These are phyloP conservation scores for Spicauda simplicius DNA, from an alignment of 2,888 invertebrate species.

Conservation along the genomic window DNA sequence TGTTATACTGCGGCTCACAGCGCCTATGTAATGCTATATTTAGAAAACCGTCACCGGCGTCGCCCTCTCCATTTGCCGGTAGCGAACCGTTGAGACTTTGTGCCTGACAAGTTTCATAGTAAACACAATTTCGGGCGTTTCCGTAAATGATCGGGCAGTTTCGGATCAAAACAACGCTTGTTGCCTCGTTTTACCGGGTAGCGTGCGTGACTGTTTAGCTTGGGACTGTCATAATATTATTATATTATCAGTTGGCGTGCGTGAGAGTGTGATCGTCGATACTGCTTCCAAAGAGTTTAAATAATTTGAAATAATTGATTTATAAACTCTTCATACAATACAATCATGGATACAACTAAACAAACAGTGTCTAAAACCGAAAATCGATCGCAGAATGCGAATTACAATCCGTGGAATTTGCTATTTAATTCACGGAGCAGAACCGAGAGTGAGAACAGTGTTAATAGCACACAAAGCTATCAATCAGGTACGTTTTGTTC, in stretches of 20 bases:
- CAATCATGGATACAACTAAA: slow-evolving; percentile 66
- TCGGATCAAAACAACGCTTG: slow-evolving; percentile 74
- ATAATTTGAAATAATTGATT: slow-evolving; percentile 6
- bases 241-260: slow-evolving; percentile 62
- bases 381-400: slow-evolving; percentile 54
- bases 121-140: slow-evolving; percentile 65
- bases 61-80: slow-evolving; percentile 15
- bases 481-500: slow-evolving; percentile 60
- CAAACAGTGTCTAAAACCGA: slow-evolving; percentile 59
- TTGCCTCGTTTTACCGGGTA: slow-evolving; percentile 43
- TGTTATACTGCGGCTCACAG: too few species aligned
- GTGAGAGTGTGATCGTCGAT: slow-evolving; percentile 50
- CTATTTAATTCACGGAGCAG: slow-evolving; percentile 70
- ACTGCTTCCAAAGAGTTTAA: slow-evolving; percentile 1
- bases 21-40: slow-evolving; percentile 23
- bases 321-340: slow-evolving; percentile 33
- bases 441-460: slow-evolving; percentile 76
- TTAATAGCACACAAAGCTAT: slow-evolving; percentile 62
- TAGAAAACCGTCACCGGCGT: slow-evolving; percentile 15
- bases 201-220: slow-evolving; percentile 52
- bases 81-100: slow-evolving; percentile 10
- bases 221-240: slow-evolving; percentile 62
- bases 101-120: slow-evolving; percentile 59
- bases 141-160: slow-evolving; percentile 61
- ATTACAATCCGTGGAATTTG: slow-evolving; percentile 75